Evolutionary conservation across 2,888 invertebrate species (phyloP).

Genomic region (Galeopsomyia nigrocyanea): DNA sequence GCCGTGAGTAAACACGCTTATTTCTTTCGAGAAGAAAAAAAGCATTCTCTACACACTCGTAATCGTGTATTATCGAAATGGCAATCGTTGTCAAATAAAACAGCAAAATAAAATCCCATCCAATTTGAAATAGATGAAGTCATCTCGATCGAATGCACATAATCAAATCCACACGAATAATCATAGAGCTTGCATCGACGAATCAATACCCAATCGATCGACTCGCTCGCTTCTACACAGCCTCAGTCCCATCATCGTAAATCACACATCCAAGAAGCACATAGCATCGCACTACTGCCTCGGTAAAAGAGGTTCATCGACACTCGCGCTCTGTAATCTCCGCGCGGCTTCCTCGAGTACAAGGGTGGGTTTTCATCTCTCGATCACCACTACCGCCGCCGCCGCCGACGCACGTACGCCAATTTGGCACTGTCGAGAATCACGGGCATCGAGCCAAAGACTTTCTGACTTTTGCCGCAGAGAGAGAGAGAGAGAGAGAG

Average conservation of each 20-base stretch:
- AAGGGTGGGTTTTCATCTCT: too few relatives aligned
- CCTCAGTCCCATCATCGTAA: not conserved
- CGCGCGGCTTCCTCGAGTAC: not conserved
- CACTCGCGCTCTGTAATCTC: conserved; percentile 19
- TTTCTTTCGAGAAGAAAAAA: too few relatives aligned
- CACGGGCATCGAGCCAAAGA: conserved; percentile 10
- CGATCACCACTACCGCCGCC: too few relatives aligned
- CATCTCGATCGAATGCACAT: conserved; percentile 17
- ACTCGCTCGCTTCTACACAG: not conserved
- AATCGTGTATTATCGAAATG: not conserved
- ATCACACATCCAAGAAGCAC: conserved; percentile 31
- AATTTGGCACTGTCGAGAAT: conserved; percentile 14
- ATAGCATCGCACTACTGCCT: not conserved
- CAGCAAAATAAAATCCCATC: not conserved
- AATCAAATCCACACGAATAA: conserved; percentile 9
- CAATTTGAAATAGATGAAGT: conserved; percentile 22
- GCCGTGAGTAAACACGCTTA: too few relatives aligned
- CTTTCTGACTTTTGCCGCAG: too few relatives aligned
- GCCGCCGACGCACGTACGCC: conserved; percentile 20
- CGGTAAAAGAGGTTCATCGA: not conserved
- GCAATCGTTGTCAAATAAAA: conserved; percentile 8
- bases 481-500: too few relatives aligned
- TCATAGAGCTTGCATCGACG: not conserved
- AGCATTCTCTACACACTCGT: too few relatives aligned
- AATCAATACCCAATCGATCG: conserved; percentile 28